A percentile compares a stretch with the other conserved stretches of the same genome.
phyloP scores from a whole-genome alignment of 2,888 invertebrate species.

The Troides oblongomaculatus region DNA sequence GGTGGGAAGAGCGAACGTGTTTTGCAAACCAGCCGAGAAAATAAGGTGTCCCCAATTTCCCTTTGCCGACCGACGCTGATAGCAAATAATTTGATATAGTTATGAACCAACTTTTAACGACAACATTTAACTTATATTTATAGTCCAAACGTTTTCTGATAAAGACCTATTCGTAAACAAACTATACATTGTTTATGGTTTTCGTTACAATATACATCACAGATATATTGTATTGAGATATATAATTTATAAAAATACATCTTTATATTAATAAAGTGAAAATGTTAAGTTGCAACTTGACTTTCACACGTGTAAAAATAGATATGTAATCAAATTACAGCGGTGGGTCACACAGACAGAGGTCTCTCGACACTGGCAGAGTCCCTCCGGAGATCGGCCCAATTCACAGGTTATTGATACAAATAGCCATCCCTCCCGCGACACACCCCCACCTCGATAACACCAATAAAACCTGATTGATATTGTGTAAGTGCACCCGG shows the following conservation, averaged over 20 bases:
- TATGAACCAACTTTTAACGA: slow-evolving; percentile 14
- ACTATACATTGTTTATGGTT: neutral
- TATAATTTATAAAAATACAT: too few species aligned
- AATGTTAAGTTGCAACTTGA: slow-evolving; percentile 10
- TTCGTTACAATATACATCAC: neutral
- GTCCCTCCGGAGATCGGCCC: slow-evolving; percentile 69
- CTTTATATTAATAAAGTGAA: too few species aligned
- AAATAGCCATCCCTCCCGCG: slow-evolving; percentile 65
- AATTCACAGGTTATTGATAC: slow-evolving; percentile 82
- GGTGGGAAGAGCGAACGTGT: slow-evolving; percentile 78
- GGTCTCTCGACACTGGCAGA: slow-evolving; percentile 58
- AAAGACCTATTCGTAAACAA: neutral
- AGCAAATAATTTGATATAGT: slow-evolving; percentile 68
- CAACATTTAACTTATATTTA: neutral
- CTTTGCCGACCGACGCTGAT: slow-evolving; percentile 72
- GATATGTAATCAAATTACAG: slow-evolving; percentile 73
- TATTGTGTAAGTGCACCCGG: slow-evolving; percentile 80
- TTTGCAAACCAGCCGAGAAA: slow-evolving; percentile 77
- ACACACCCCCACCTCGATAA: slow-evolving; percentile 64
- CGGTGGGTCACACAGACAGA: slow-evolving; percentile 58
- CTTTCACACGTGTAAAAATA: slow-evolving; percentile 64
- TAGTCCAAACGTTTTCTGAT: neutral
- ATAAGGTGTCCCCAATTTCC: slow-evolving; percentile 77
- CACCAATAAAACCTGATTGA: slow-evolving; percentile 81
- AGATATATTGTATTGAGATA: neutral